phyloP scores from a whole-genome alignment of 2,113 vertebrate species.

The Uria lomvia region DNA sequence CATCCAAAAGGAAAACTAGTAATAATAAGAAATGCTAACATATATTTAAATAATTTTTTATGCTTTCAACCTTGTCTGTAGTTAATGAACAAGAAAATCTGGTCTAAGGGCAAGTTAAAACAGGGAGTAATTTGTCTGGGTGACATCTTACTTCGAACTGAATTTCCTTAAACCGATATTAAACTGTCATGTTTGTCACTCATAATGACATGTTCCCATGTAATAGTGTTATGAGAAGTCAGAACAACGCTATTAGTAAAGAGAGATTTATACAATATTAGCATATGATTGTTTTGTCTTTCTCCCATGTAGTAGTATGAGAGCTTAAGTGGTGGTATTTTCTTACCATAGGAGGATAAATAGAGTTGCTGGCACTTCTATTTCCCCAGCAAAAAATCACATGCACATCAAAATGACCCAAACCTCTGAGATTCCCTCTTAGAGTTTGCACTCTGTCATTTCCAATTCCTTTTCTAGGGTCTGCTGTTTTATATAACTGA shows the following conservation, averaged over 20 bases:
- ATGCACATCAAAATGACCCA: accelerated
- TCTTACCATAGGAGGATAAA: not conserved
- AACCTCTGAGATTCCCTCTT: not conserved
- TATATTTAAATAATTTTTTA: conserved; percentile 45
- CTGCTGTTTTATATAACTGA: not conserved
- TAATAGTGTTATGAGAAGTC: not conserved
- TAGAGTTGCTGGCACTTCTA: not conserved
- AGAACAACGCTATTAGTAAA: not conserved
- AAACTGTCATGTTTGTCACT: conserved; percentile 40
- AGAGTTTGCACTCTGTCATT: not conserved
- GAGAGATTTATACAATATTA: conserved; percentile 2
- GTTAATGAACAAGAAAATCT: conserved; percentile 63
- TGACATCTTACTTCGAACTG: conserved; percentile 18
- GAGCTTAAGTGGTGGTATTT: not conserved
- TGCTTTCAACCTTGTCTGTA: conserved; percentile 48
- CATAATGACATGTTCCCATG: not conserved
- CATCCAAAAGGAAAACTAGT: not conserved
- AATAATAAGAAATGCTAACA: conserved; percentile 39
- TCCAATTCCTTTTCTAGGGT: not conserved
- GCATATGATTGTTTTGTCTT: not conserved
- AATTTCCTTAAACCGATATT: not conserved
- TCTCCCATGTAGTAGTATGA: not conserved
- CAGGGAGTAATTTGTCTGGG: conserved; percentile 30
- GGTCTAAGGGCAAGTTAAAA: conserved; percentile 53
- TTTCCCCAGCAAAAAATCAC: not conserved